A percentile compares a stretch with the other conserved stretches of the same genome.
phyloP scores from a whole-genome alignment of 2,113 vertebrate genomes.

The Sinocyclocheilus anshuiensis region DNA sequence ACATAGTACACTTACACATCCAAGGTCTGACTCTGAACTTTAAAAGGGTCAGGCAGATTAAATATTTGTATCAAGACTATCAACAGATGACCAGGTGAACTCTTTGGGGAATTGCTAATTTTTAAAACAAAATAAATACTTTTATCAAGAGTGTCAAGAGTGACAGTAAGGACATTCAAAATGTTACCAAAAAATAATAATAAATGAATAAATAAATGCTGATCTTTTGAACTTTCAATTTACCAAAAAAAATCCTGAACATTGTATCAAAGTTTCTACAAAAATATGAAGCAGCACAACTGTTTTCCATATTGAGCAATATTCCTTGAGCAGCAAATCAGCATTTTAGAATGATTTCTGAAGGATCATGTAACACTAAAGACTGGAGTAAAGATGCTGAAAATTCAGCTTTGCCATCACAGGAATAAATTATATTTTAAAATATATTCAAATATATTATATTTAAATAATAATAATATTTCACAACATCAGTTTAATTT shows the following conservation, averaged over 20 bases:
- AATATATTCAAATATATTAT: too few relatives aligned
- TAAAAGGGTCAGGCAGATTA: background rate
- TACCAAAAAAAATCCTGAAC: background rate
- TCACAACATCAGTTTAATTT: too few relatives aligned
- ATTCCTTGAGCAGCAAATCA: background rate
- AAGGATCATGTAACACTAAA: background rate
- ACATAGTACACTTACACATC: background rate
- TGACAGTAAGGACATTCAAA: background rate
- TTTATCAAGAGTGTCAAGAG: background rate
- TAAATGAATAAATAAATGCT: background rate
- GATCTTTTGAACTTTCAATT: background rate
- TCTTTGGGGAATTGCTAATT: background rate
- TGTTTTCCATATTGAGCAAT: background rate
- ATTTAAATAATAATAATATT: too few relatives aligned
- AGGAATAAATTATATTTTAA: too few relatives aligned
- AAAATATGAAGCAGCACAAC: too few relatives aligned
- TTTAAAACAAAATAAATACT: background rate
- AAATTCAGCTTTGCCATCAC: background rate
- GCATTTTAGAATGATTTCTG: background rate
- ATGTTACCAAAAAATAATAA: background rate
- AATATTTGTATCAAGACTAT: background rate
- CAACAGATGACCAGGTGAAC: background rate
- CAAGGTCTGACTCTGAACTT: constrained; percentile 16
- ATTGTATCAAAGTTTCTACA: too few relatives aligned
- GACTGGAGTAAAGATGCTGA: background rate